A percentile compares a stretch with the other conserved stretches of the same genome.
phyloP scores from a whole-genome alignment of 2,797 vertebrate species.

The Anguilla obscura region DNA sequence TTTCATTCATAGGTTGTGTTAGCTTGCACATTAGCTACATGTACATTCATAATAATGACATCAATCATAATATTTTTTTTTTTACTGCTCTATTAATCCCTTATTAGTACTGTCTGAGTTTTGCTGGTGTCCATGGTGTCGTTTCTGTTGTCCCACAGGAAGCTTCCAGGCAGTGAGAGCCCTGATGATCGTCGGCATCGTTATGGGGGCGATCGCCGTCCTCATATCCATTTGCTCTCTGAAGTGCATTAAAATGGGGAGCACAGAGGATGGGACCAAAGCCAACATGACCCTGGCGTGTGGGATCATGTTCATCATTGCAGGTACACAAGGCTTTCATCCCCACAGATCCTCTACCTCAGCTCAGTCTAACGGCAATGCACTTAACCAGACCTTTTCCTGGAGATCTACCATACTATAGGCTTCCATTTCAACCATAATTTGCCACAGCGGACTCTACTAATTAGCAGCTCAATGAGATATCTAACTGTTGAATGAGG shows the following conservation, averaged over 20 bases:
- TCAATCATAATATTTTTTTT: background rate
- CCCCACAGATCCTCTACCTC: background rate
- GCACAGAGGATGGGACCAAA: slow-evolving; percentile 84
- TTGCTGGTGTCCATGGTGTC: background rate
- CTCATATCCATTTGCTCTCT: slow-evolving; percentile 83
- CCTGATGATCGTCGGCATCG: slow-evolving; percentile 85
- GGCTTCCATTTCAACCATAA: too few species aligned
- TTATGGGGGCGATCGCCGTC: slow-evolving; percentile 78
- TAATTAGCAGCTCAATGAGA: too few species aligned
- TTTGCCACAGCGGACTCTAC: too few species aligned
- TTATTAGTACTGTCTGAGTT: background rate
- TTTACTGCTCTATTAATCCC: background rate
- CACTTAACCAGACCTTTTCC: too few species aligned
- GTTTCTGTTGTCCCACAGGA: slow-evolving; percentile 61
- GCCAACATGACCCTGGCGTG: slow-evolving; percentile 87
- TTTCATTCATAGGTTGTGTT: background rate
- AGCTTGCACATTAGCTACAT: background rate
- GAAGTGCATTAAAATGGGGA: slow-evolving; percentile 86
- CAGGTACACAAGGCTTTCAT: slow-evolving; percentile 71
- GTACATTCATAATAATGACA: background rate
- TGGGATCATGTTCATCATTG: slow-evolving; percentile 81
- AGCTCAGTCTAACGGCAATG: too few species aligned
- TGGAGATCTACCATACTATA: too few species aligned
- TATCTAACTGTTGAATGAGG: too few species aligned
- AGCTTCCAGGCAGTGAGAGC: slow-evolving; percentile 87